Conservation (phyloP, 1,140 invertebrate genomes). For the Bemisia tabaci region DNA sequence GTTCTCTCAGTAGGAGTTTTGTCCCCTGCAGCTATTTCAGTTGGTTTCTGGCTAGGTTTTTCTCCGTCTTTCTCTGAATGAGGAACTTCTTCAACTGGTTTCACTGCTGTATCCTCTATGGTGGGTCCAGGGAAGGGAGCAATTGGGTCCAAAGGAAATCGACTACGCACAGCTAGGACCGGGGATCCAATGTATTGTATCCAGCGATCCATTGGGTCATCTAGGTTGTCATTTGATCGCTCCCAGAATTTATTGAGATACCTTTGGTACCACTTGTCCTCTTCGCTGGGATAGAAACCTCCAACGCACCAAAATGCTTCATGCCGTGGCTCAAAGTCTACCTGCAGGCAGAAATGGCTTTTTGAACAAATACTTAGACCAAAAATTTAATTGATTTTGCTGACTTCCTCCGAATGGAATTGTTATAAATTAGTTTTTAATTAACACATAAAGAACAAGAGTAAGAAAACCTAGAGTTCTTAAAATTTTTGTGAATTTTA, state of each 20-base stretch:
- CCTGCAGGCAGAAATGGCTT: conserved; percentile 32
- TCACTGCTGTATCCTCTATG: conserved; percentile 33
- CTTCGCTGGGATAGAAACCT: conserved; percentile 41
- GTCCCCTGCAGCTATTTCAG: no score
- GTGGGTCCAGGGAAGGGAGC: not conserved
- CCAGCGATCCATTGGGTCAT: conserved; percentile 42
- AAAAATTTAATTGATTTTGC: not conserved
- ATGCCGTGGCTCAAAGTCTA: conserved; percentile 54
- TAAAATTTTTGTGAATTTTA: no score
- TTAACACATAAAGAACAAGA: no score
- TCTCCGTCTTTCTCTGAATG: not conserved
- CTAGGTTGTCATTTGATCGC: conserved; percentile 30
- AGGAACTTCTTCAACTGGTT: conserved; percentile 30
- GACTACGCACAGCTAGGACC: conserved; percentile 45
- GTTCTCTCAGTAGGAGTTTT: not conserved
- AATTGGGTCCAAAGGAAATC: conserved; percentile 45
- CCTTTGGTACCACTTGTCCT: conserved; percentile 17
- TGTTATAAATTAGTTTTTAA: no score
- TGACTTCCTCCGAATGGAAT: conserved; percentile 7
- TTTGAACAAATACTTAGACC: not conserved
- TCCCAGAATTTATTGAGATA: conserved; percentile 7
- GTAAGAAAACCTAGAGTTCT: no score
- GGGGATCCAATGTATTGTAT: conserved; percentile 53
- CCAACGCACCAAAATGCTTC: conserved; percentile 69
- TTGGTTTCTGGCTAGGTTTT: no score